Base-by-base conservation (phyloP, 1,140 invertebrate species). In the Temnothorax longispinosus region DNA sequence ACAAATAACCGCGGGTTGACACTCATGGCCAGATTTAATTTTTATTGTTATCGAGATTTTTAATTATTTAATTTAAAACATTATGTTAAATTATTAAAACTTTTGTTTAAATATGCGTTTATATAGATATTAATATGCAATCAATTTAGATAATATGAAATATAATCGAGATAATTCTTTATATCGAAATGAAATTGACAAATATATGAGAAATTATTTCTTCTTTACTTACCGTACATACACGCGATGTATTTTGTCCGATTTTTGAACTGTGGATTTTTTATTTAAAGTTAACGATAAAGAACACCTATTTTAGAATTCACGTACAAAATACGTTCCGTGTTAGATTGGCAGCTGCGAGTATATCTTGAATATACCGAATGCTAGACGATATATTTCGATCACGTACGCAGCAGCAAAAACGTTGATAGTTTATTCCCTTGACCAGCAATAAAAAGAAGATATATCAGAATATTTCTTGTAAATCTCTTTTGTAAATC, bases 371-470 rank as follows among this genome's bases (percentile, higher is more conserved):
- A 32, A 75, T 72, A 44, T 32, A 11, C 2, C n/a, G 54, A 32
- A 13, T 60, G n/a, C n/a, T 81, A 18, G 56, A n/a, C 8, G 41
- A 88, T 88, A 65, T 82, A 82, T 89, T 89, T 89, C 50, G 71
- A 77, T 87, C 89, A 86, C 62, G 60, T 67, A 54, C 38, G 15
- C 32, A 11, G 2, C 21, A 10, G 54, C 75, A 41, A 41, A 62
- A 41, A 56, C 2, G 54, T 32, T 54, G 54, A 54, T 65, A 54
- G 41, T 90, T 90, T 90, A 90, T 85, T 75, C 41, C 77, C 44
- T 69, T 71, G 77, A 52, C 38, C 56, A 27, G 18, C 77, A 74
- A 84, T 90, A 87, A 78, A 87, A 78, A 89, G 54, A 87, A 87
- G 56, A 84, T 72, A 87, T 82, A 44, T 13, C 35, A 18, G 5